Conservation (phyloP, 1,140 invertebrate genomes). For the Halesus radiatus region DNA sequence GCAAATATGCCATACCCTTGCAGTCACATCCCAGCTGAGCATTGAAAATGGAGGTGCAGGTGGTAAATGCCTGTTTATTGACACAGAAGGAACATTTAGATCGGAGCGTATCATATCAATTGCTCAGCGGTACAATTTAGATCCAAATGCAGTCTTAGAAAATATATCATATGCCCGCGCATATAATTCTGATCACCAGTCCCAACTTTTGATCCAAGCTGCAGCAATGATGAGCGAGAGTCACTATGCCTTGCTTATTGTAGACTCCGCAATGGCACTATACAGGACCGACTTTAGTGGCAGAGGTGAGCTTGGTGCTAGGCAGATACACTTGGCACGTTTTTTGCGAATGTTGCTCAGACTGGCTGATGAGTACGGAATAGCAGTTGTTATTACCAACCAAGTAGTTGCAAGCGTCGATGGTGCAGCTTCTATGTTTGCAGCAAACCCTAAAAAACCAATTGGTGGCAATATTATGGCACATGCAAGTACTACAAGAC, state of each 20-base stretch:
- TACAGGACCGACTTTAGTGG: slow-evolving; percentile 98
- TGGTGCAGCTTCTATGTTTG: slow-evolving; percentile 92
- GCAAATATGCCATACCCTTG: slow-evolving; percentile 96
- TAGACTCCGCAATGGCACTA: slow-evolving; percentile 96
- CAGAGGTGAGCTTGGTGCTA: slow-evolving; percentile 91
- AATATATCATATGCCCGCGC: slow-evolving; percentile 97
- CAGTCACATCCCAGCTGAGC: slow-evolving; percentile 95
- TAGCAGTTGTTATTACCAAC: slow-evolving; percentile 98
- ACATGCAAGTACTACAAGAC: slow-evolving; percentile 95
- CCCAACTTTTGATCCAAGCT: slow-evolving; percentile 89
- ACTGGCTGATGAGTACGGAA: slow-evolving; percentile 98
- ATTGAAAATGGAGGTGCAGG: slow-evolving; percentile 97
- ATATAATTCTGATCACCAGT: slow-evolving; percentile 99
- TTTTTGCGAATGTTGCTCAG: slow-evolving; percentile 93
- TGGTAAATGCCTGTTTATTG: slow-evolving; percentile 98
- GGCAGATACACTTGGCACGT: slow-evolving; percentile 94
- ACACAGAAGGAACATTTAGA: slow-evolving; percentile 97
- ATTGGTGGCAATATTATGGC: slow-evolving; percentile 99
- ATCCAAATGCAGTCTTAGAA: slow-evolving; percentile 90
- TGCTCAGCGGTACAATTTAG: slow-evolving; percentile 89
- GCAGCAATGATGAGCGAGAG: slow-evolving; percentile 99
- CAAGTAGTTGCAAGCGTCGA: slow-evolving; percentile 99
- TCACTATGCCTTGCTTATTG: slow-evolving; percentile 96
- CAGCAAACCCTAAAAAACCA: slow-evolving; percentile 97
- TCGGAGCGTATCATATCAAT: slow-evolving; percentile 88